Conservation (phyloP, 2,113 vertebrate genomes). For the Egretta garzetta region DNA sequence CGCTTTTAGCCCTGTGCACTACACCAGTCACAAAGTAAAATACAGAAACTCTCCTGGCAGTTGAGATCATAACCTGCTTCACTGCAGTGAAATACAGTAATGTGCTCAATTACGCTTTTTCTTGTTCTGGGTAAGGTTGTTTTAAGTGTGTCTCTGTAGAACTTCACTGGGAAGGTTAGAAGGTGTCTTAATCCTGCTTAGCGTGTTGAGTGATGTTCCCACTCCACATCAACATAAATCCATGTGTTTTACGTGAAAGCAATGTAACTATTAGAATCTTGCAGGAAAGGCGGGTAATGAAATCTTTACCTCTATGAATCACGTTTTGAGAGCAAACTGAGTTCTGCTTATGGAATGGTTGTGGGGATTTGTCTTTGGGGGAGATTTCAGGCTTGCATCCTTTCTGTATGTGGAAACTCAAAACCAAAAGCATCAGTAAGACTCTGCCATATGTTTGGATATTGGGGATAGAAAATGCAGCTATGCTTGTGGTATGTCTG, state of each 20-base stretch:
- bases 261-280: neutral
- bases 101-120: neutral
- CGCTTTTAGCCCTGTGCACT: neutral
- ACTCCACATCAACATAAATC: neutral
- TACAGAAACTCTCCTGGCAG: neutral
- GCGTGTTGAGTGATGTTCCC: neutral
- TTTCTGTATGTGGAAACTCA: accelerated
- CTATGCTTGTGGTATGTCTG: neutral
- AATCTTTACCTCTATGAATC: neutral
- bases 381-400: neutral
- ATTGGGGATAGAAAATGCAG: neutral
- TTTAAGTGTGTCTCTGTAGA: neutral
- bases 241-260: neutral
- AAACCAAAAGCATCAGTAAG: neutral
- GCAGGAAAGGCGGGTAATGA: neutral
- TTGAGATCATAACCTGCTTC: neutral
- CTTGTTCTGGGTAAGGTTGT: neutral
- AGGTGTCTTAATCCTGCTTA: neutral
- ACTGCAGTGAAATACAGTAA: neutral
- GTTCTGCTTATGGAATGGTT: neutral
- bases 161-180: neutral
- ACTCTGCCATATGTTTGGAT: neutral
- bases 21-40: neutral
- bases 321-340: neutral
- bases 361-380: neutral